Percentiles rank a stretch among this genome's conserved stretches.
Conservation (phyloP, 2,888 invertebrate species). For the Nephrotoma guestfalica region DNA sequence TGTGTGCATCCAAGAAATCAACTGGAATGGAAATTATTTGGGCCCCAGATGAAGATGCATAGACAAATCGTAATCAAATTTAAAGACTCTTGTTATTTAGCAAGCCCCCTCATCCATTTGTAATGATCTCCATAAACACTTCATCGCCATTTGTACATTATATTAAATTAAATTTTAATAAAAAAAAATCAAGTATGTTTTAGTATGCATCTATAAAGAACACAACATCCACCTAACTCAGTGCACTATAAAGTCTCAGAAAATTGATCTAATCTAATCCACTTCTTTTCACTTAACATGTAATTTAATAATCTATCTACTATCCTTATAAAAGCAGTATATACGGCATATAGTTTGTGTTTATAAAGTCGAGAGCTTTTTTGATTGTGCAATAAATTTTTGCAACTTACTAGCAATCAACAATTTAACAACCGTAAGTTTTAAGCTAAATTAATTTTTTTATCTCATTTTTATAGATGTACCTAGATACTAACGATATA, state of each 20-base stretch:
- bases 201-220: neutral
- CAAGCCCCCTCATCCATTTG: neutral
- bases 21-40: neutral
- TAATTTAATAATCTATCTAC: neutral
- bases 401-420: neutral
- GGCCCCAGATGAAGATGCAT: neutral
- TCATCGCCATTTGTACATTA: neutral
- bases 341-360: neutral
- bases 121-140: neutral
- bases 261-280: neutral
- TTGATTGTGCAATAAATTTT: neutral
- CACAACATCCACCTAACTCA: neutral
- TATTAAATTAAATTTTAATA: neutral
- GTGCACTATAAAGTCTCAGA: neutral
- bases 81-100: too few species aligned
- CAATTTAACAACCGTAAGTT: neutral
- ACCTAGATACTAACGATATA: neutral
- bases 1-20: neutral
- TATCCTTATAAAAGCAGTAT: neutral
- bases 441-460: neutral
- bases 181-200: neutral
- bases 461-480: neutral
- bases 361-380: neutral
- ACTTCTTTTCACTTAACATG: neutral
- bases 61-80: neutral